Evolutionary conservation across 1,140 invertebrate genomes (phyloP).

Genomic region (Pectinophora gossypiella): DNA sequence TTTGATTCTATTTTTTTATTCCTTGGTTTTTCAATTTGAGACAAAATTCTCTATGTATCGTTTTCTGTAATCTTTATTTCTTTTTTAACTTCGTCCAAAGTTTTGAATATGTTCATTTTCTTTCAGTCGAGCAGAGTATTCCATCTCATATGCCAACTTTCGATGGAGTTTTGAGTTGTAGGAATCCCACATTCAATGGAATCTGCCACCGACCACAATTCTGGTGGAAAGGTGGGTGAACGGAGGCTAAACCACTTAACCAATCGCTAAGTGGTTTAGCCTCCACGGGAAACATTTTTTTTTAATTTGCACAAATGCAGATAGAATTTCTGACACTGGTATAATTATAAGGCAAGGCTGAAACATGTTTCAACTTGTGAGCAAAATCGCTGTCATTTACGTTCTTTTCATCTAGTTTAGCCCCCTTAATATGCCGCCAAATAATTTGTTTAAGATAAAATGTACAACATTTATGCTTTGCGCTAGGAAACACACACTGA

Average conservation of each 20-base stretch:
- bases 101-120: conserved; percentile 4
- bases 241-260: neutral
- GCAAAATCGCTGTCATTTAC: neutral
- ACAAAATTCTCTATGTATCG: neutral
- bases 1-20: neutral
- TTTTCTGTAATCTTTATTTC: neutral
- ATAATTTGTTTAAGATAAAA: conserved; percentile 6
- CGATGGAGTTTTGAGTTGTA: neutral
- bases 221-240: neutral
- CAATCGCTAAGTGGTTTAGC: neutral
- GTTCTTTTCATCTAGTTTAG: neutral
- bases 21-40: neutral
- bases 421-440: neutral
- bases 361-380: neutral
- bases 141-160: conserved; percentile 5
- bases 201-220: neutral
- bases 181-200: neutral
- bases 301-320: neutral
- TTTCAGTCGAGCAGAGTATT: neutral
- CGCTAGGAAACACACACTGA: neutral
- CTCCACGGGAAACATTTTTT: neutral
- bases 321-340: neutral
- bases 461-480: conserved; percentile 1
- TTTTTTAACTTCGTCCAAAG: neutral
- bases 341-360: conserved; percentile 1